Evolutionary conservation across 92 coral and sea anemone genomes (phyloP), one percentile per base, ranked within the genome.

Genomic region (Zoanthus gigantus): DNA sequence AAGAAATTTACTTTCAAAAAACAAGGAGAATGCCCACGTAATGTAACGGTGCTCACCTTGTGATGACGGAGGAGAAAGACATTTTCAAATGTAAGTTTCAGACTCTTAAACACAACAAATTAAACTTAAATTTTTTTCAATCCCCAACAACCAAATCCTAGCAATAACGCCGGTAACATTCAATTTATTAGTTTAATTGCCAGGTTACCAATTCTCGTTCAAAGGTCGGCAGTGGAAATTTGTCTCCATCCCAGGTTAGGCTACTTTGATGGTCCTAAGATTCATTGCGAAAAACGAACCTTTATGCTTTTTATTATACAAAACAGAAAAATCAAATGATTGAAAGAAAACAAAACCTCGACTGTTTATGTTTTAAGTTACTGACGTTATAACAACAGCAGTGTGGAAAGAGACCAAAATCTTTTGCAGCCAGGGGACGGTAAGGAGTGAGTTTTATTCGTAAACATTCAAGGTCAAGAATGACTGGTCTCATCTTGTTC

Each of bases 31-130:
- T 37, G 18, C 74, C 42, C 47, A 48, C 85, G 73, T 65, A 75
- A 58, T 4, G 4, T 31, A 32, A 34, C 42, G 14, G 18, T 54
- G 17, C 94, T 84, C 47, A 91, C 94, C 94, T 90, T n/a, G 94
- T 83, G 67, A 91, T 84, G 37, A 85, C 94, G 13, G 94, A 88
- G 69, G 91, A 58, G 65, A 91, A 91, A 84, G 94, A 88, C 94
- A 91, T 91, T 76, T 76, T 73, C 12, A 46, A 81, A 31, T 81
- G 29, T 9, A 66, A 46, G 42, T 9, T 52, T 18, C 46, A 34
- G 7, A 47, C 73, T 72, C 58, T 66, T 37, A 61, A 63, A 61
- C 75, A 66, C 63, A n/a, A 65, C 74, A 66, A 63, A 65, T 81
- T 63, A 71, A 66, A 46, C 65, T 58, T 75, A 32, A 80, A 81